Evolutionary conservation across 1,140 invertebrate species (phyloP), one percentile per base, ranked within the genome.

Genomic region (Euwallacea fornicatus): DNA sequence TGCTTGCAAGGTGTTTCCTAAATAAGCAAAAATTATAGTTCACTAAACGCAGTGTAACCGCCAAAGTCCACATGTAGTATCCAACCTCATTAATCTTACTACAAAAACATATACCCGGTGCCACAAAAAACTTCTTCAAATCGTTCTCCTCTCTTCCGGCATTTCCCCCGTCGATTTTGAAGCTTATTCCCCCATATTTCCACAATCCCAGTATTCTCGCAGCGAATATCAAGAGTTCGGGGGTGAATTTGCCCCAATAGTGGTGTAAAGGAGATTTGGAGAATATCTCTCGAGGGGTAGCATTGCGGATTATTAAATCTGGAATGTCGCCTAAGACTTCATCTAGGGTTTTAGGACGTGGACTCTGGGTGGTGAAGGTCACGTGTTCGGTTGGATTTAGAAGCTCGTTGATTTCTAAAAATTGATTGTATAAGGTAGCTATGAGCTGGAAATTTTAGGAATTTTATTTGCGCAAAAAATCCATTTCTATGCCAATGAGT

Each of bases 111-210:
- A 4, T 33, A 33, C 21, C 21, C 21, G 21, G 4, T 33, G 21
- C 21, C 21, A 33, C 21, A 33, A 4, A 33, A 33, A 33, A 33
- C 4, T 33, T 33, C 21, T 33, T 33, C 4, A 33, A 33, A 33
- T 33, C 21, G 21, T 33, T 4, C 21, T 33, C 21, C 21, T 50
- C 13, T 50, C 9, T 50, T 13, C 9, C 9, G 6, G 59, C 3
- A 43, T 61, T 61, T 43, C 59, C 16, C 10, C 21, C 16, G 41
- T 74, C 67, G 3, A 80, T 46, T 53, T 77, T 75, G 55, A 78
- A 79, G 50, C 72, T 78, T 0, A 80, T 53, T 8, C 79, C 79
- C 33, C 75, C 79, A 60, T 73, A 73, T 63, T 80, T 73, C 79
- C 79, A 80, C 9, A 79, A 33, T 58, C 77, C 66, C 10, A 78